Conservation (phyloP, 2,888 invertebrate species). For the Nesidiocoris tenuis region DNA sequence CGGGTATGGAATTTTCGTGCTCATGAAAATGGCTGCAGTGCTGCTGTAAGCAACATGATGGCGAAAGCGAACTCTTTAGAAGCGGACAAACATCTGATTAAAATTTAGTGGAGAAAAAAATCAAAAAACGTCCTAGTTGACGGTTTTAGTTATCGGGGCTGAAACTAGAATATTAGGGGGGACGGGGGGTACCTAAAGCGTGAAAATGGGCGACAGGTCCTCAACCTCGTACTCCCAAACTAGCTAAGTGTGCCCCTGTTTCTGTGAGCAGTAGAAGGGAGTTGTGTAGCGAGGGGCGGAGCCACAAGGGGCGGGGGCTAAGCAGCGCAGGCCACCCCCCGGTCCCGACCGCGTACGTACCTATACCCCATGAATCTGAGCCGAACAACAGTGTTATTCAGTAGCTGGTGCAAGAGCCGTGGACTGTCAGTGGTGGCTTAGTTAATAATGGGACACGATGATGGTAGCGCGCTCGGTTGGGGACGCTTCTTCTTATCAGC, state of each 20-base stretch:
- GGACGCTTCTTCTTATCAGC: constrained; percentile 33
- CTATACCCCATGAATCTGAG: no score
- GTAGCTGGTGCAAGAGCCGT: not conserved
- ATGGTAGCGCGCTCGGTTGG: constrained; percentile 39
- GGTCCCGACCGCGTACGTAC: not conserved
- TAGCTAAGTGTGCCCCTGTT: no score
- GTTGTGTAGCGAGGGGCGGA: not conserved
- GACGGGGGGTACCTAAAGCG: no score
- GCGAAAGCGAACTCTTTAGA: no score
- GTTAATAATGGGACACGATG: constrained; percentile 36
- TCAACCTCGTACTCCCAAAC: not conserved
- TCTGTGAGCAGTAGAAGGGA: not conserved
- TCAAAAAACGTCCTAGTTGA: no score
- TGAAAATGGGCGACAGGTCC: not conserved
- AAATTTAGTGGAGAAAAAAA: no score
- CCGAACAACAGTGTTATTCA: not conserved
- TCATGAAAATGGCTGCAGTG: no score
- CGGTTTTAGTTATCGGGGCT: no score
- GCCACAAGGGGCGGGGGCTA: not conserved
- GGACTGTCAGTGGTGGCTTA: not conserved
- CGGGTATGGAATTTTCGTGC: no score
- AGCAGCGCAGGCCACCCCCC: not conserved
- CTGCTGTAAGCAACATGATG: no score
- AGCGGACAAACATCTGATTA: no score
- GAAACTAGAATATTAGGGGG: no score